Conservation (phyloP, 2,797 vertebrate species). For the Hippopotamyrus pictus region DNA sequence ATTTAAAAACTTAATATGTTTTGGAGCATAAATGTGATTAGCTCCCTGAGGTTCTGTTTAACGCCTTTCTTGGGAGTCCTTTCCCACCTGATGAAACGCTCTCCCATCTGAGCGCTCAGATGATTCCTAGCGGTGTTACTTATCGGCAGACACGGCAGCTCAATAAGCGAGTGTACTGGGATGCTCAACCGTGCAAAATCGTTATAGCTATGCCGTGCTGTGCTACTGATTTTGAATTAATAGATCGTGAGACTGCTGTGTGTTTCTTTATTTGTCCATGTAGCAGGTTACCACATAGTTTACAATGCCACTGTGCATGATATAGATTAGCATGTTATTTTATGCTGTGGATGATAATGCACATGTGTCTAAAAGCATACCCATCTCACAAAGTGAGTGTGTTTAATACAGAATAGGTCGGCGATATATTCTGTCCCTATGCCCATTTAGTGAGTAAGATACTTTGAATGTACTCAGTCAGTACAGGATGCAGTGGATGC, state of each 20-base stretch:
- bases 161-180: background rate
- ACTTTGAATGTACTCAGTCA: background rate
- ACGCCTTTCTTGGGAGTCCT: constrained; percentile 1
- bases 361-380: background rate
- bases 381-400: background rate
- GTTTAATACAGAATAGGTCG: background rate
- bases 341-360: background rate
- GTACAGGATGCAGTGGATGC: background rate
- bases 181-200: background rate
- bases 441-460: background rate
- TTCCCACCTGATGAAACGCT: background rate
- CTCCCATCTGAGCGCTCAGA: background rate
- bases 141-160: background rate
- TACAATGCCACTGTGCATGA: background rate
- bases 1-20: constrained; percentile 17
- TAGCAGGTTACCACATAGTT: background rate
- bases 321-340: background rate
- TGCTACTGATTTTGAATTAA: background rate
- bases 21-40: background rate
- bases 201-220: background rate
- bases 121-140: background rate
- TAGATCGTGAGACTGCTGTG: background rate
- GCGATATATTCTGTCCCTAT: background rate
- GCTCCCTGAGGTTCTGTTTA: background rate
- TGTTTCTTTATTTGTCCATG: background rate